Base-by-base conservation (phyloP, 2,888 invertebrate genomes). In the Nymphalis polychloros region DNA sequence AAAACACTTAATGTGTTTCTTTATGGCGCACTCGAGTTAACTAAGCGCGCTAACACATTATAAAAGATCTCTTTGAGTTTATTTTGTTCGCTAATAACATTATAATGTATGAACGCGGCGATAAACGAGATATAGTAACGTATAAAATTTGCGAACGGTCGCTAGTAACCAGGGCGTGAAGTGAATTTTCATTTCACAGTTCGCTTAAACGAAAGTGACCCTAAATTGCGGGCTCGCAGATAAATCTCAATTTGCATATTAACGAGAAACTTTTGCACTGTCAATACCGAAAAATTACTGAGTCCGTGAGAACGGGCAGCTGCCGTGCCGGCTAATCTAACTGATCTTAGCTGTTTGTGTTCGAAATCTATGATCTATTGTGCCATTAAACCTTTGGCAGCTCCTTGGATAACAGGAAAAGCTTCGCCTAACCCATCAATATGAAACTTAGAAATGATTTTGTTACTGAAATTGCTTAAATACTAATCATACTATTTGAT, bases 241-340 rank as follows among this genome's bases (percentile, higher is more conserved):
- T 89, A 86, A 87, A 87, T 89, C 87, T 89, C 87, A 85, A 91
- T 91, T 91, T 91, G 85, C 91, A 91, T 91, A 90, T 89, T 91
- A 91, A 91, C 89, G 89, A 91, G 91, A 88, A 90, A 90, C 86
- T 90, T 31, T 90, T 88, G 90, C 88, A 88, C 88, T 83, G 83
- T 81, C 84, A 81, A 86, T 85, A 85, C 82, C 84, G 85, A 91
- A 92, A 92, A 91, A 90, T 85, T 85, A 71, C 63, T 35, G 83
- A 80, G 77, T 79, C 82, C 83, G 81, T 91, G 91, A 82, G 92
- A 92, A 86, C 84, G 74, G 82, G 77, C 92, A 92, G 89, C 87
- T 91, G 90, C 80, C 74, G 71, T 75, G 77, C 75, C 74, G 79
- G 72, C 73, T 76, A 72, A 75, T 74, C 73, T 70, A 68, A 53